A percentile compares a stretch with the other conserved stretches of the same genome.
These are phyloP conservation scores for Netelia inedita DNA, from an alignment of 2,888 invertebrate species.

Conservation along the genomic window DNA sequence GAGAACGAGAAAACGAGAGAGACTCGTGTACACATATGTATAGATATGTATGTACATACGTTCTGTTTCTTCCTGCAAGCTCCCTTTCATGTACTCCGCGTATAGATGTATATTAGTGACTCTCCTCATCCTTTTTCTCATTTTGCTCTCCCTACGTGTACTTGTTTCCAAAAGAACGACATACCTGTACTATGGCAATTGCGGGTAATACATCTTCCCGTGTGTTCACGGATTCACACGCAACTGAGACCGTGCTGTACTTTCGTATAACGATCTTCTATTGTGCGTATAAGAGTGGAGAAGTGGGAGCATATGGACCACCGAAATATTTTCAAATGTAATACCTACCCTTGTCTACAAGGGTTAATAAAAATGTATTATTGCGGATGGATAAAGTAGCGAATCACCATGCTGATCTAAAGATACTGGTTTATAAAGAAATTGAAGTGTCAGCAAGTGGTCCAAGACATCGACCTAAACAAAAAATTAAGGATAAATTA, in stretches of 20 bases:
- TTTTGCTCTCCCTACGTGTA: conserved; percentile 10
- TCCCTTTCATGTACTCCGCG: conserved; percentile 19
- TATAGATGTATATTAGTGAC: conserved; percentile 30
- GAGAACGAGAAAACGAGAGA: conserved; percentile 14
- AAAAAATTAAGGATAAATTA: too few species aligned
- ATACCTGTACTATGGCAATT: background rate
- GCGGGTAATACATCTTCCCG: background rate
- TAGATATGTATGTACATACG: background rate
- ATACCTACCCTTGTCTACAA: too few species aligned
- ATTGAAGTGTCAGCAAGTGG: too few species aligned
- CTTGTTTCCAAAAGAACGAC: conserved; percentile 18
- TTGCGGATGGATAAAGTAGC: too few species aligned
- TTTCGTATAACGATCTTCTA: too few species aligned
- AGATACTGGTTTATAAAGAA: too few species aligned
- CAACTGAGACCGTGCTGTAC: background rate
- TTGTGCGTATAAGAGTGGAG: too few species aligned
- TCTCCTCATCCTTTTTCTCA: conserved; percentile 44
- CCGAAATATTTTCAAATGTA: too few species aligned
- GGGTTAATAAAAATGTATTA: too few species aligned
- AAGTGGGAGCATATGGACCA: too few species aligned
- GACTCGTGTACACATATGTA: conserved; percentile 23
- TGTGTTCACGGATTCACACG: background rate
- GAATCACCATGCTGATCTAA: too few species aligned
- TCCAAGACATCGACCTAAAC: too few species aligned
- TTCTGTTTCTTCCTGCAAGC: conserved; percentile 15